These are phyloP conservation scores for Volucella bombylans DNA, from an alignment of 2,888 invertebrate species.

Conservation along the genomic window DNA sequence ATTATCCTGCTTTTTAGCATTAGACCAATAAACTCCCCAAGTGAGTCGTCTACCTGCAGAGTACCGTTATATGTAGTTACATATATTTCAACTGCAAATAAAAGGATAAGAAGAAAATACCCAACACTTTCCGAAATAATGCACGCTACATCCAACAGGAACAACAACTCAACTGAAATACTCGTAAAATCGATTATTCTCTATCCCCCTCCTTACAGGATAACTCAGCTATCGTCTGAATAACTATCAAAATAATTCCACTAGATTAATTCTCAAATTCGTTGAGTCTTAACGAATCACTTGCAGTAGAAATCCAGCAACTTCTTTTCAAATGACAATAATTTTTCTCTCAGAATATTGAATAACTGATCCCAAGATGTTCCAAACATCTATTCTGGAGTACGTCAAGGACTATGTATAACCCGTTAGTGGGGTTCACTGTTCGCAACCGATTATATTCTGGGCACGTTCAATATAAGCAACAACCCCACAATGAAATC, in stretches of 20 bases:
- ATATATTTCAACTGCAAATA: too few relatives aligned
- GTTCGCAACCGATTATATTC: constrained; percentile 64
- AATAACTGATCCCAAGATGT: constrained; percentile 48
- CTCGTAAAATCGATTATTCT: too few relatives aligned
- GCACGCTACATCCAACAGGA: too few relatives aligned
- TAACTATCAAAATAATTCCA: neutral
- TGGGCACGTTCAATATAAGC: constrained; percentile 54
- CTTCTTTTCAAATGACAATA: neutral
- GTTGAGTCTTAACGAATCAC: neutral
- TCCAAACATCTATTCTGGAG: constrained; percentile 16
- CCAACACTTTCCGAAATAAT: too few relatives aligned
- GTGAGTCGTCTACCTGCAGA: too few relatives aligned
- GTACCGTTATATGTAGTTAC: too few relatives aligned
- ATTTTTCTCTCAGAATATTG: constrained; percentile 8
- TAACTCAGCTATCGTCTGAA: too few relatives aligned
- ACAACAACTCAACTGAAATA: too few relatives aligned
- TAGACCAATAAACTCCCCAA: too few relatives aligned
- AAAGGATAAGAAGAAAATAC: too few relatives aligned
- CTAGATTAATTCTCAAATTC: neutral
- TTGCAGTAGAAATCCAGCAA: constrained; percentile 31
- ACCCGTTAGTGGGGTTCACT: constrained; percentile 40
- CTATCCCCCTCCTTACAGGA: too few relatives aligned
- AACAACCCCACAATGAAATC: constrained; percentile 38
- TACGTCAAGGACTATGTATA: constrained; percentile 6
- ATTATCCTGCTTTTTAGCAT: too few relatives aligned